A percentile compares a stretch with the other conserved stretches of the same genome.
phyloP scores from a whole-genome alignment of 2,797 vertebrate species.

The Chelon auratus region DNA sequence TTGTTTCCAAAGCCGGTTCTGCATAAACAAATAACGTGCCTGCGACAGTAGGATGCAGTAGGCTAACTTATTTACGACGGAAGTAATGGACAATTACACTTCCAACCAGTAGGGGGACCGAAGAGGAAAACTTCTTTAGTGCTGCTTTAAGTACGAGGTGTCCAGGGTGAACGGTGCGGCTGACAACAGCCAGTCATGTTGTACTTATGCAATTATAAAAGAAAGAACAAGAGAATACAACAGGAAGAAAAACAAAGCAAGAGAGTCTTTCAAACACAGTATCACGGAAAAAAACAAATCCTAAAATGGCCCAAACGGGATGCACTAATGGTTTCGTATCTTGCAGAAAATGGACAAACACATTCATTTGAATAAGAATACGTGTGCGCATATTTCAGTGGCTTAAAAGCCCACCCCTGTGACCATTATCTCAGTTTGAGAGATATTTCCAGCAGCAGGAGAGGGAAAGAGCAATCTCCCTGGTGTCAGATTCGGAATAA shows the following conservation, averaged over 20 bases:
- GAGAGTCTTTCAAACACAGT: not conserved
- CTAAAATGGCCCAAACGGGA: constrained; percentile 31
- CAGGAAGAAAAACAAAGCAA: too few relatives aligned
- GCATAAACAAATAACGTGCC: too few relatives aligned
- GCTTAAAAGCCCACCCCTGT: constrained; percentile 40
- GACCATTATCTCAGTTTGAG: constrained; percentile 25
- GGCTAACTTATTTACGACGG: too few relatives aligned
- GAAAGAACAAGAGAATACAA: not conserved
- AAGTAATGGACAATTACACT: too few relatives aligned
- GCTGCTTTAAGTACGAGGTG: constrained; percentile 15
- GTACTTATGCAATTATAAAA: not conserved
- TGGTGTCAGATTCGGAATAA: constrained; percentile 49
- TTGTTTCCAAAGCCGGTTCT: too few relatives aligned
- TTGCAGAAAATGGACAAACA: constrained; percentile 52
- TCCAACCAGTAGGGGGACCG: too few relatives aligned
- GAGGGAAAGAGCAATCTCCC: constrained; percentile 58
- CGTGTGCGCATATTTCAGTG: constrained; percentile 48
- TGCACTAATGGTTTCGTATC: constrained; percentile 56
- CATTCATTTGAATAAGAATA: constrained; percentile 66
- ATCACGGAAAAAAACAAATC: not conserved
- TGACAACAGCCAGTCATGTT: constrained; percentile 10
- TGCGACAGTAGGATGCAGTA: too few relatives aligned
- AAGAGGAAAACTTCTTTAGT: too few relatives aligned
- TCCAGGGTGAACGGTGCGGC: too few relatives aligned
- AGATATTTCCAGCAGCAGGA: constrained; percentile 55